These are phyloP conservation scores for Deroplatys truncata DNA, from an alignment of 2,888 invertebrate species.

Conservation along the genomic window DNA sequence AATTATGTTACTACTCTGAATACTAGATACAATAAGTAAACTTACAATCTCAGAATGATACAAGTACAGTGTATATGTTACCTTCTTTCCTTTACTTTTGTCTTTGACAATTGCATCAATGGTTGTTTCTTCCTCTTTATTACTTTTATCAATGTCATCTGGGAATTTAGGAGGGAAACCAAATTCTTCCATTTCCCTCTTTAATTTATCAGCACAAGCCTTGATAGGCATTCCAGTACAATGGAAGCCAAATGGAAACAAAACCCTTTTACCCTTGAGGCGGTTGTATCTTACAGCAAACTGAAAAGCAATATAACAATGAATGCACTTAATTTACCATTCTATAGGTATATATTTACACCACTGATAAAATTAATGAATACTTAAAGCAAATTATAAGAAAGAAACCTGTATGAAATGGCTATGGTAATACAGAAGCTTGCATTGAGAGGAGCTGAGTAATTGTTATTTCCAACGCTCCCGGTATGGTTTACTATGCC, in stretches of 20 bases:
- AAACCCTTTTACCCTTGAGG: conserved; percentile 82
- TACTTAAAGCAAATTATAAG: too few species aligned
- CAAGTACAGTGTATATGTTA: conserved; percentile 34
- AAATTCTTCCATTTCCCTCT: conserved; percentile 85
- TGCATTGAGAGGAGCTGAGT: too few species aligned
- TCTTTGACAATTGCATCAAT: conserved; percentile 67
- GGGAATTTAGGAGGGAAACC: conserved; percentile 94
- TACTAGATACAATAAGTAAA: background rate
- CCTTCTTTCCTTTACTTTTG: conserved; percentile 88
- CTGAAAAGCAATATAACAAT: conserved; percentile 47
- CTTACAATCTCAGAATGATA: background rate
- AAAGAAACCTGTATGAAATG: too few species aligned
- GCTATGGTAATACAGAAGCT: too few species aligned
- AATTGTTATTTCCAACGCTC: too few species aligned
- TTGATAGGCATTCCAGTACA: conserved; percentile 99
- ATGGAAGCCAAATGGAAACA: conserved; percentile 98
- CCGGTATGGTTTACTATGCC: too few species aligned
- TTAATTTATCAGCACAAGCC: conserved; percentile 96
- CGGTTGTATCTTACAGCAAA: conserved; percentile 90
- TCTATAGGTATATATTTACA: background rate
- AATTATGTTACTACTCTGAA: too few species aligned
- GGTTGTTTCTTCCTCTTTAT: conserved; percentile 50
- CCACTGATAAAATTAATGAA: background rate
- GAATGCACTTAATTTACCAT: background rate
- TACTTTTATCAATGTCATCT: conserved; percentile 34